Conservation (phyloP, 2,888 invertebrate species). For the Drosophila merina region DNA sequence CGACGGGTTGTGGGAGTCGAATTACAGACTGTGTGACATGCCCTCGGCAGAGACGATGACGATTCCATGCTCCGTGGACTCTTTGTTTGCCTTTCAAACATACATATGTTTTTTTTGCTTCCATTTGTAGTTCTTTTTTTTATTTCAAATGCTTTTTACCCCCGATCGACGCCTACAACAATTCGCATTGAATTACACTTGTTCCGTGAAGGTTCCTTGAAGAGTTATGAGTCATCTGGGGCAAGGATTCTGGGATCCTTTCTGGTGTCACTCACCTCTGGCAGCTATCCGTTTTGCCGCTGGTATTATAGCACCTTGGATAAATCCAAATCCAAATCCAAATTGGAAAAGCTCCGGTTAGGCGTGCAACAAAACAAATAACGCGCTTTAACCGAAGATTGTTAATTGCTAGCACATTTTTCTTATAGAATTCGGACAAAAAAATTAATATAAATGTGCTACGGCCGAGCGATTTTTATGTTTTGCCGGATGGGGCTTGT, state of each 20-base stretch:
- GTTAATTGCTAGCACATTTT: constrained; percentile 65
- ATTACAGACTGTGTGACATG: constrained; percentile 59
- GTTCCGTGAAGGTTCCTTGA: constrained; percentile 46
- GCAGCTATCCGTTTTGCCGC: constrained; percentile 82
- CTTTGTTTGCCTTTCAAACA: constrained; percentile 26
- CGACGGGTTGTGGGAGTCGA: constrained; percentile 51
- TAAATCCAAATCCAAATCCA: constrained; percentile 62
- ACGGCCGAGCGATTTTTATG: constrained; percentile 57
- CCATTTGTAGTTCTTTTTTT: background rate
- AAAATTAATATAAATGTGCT: constrained; percentile 47
- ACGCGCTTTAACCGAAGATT: constrained; percentile 34
- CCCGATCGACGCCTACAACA: constrained; percentile 43
- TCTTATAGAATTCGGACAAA: constrained; percentile 18
- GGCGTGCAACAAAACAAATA: constrained; percentile 39
- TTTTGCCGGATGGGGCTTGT: constrained; percentile 25
- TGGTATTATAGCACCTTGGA: constrained; percentile 62
- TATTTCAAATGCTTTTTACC: constrained; percentile 49
- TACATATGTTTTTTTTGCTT: constrained; percentile 49
- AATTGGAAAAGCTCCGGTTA: constrained; percentile 29
- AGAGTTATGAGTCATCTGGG: constrained; percentile 36
- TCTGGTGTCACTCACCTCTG: constrained; percentile 63
- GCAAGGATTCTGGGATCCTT: constrained; percentile 6
- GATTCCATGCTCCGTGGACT: constrained; percentile 40
- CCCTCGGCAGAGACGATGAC: constrained; percentile 61
- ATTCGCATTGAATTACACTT: constrained; percentile 73